Conservation (phyloP, 37 sponge, comb jelly and placozoan genomes). For the Aphrocallistes beatrix region DNA sequence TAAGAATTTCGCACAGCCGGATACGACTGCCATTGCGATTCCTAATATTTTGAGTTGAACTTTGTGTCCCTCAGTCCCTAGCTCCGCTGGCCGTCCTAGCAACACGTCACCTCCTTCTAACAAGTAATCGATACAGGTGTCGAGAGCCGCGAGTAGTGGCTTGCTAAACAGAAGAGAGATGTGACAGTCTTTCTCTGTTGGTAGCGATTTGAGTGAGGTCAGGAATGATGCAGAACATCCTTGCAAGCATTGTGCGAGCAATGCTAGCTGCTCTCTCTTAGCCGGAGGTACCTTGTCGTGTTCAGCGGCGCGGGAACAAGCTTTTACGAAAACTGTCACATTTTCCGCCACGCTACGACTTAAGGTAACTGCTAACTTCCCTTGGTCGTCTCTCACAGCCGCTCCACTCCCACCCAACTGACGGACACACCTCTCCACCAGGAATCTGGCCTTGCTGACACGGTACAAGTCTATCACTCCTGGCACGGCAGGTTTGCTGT, state of each 20-base stretch:
- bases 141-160: slow-evolving; percentile 2
- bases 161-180: neutral
- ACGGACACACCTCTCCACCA: neutral
- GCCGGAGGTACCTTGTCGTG: neutral
- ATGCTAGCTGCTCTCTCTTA: neutral
- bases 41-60: neutral
- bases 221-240: neutral
- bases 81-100: neutral
- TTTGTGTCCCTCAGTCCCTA: neutral
- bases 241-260: neutral
- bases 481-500: neutral
- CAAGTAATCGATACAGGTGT: neutral
- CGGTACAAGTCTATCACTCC: neutral
- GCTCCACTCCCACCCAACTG: neutral
- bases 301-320: neutral
- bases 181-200: neutral
- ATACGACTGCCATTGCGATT: neutral
- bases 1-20: slow-evolving; percentile 8
- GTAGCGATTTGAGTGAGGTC: neutral
- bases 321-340: neutral
- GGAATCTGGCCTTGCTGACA: neutral
- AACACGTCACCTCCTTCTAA: neutral
- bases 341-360: neutral
- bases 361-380: neutral
- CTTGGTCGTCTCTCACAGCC: neutral